Base-by-base conservation (phyloP, 2,113 vertebrate genomes). In the Casuarius casuarius region DNA sequence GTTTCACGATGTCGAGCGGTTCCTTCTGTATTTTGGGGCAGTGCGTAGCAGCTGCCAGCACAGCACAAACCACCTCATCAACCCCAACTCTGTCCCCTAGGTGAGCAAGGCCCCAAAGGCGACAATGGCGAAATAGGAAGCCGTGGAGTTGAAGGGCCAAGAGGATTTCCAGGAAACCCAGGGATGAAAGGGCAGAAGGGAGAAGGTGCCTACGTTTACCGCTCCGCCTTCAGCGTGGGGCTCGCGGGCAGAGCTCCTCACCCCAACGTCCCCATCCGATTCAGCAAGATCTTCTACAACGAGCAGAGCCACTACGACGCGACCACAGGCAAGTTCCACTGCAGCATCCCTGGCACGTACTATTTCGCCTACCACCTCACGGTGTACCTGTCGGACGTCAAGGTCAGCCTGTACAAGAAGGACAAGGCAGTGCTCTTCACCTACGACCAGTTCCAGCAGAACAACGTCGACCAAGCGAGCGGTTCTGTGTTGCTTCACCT, bases 251-350 rank as follows among this genome's bases (percentile, higher is more conserved):
- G 74, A 10, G 87, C 76, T 25, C 94, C 98, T 0, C 77, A 96
- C 25, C 96, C 98, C 94, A 98, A 97, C 2, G 75, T 98, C 22
- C 98, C 98, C 74, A 98, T 99, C 90, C 98, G 96, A 88, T 99
- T 99, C 92, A 97, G 92, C 92, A 99, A 99, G 96, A 97, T 98
- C 87, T 98, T 98, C 97, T 99, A 98, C 96, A 99, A 99, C 0
- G 97, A 98, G 73, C 98, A 98, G 88, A 97, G 83, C 46, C 98
- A 99, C 95, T 99, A 99, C 0, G 98, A 99, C 2, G 15, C 90
- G 61, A 97, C 94, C 94, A 98, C 98, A 0, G 98, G 99, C 59
- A 99, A 99, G 95, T 99, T 99, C 97, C 92, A 96, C 86, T 98
- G 98, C 95, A 97, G n/a, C 40, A 91, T 98, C 22, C 96, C 98